A percentile compares a stretch with the other conserved stretches of the same genome.
Conservation (phyloP, 1,140 invertebrate species). For the Lordiphosa stackelbergi region DNA sequence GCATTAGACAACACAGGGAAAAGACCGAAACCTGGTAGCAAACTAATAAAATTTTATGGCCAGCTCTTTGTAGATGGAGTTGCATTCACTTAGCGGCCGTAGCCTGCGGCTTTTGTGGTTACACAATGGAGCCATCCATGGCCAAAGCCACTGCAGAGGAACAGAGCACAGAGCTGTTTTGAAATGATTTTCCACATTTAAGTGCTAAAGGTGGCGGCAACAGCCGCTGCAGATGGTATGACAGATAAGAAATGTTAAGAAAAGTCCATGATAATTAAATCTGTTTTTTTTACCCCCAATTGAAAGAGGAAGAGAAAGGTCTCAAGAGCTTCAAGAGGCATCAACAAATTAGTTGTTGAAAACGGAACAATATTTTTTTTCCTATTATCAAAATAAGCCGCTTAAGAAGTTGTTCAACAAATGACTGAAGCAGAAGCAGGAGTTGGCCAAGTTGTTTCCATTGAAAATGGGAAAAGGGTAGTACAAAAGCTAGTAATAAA, state of each 20-base stretch:
- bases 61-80: constrained; percentile 35
- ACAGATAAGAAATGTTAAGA: constrained; percentile 29
- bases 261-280: constrained; percentile 1
- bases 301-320: neutral
- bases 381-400: no score
- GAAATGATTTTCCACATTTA: constrained; percentile 37
- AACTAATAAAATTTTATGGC: constrained; percentile 69
- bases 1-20: constrained; percentile 4
- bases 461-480: no score
- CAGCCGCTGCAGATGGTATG: constrained; percentile 39
- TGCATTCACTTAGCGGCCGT: constrained; percentile 33
- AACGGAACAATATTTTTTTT: no score
- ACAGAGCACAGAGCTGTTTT: constrained; percentile 6
- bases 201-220: constrained; percentile 20
- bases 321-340: neutral
- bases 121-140: constrained; percentile 36
- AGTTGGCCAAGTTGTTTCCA: no score
- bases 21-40: constrained; percentile 60
- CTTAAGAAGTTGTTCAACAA: no score
- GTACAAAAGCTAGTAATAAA: no score
- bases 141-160: neutral
- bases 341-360: no score
- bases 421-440: no score
- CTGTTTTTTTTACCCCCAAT: no score
- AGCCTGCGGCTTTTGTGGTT: constrained; percentile 37